Conservation (phyloP, 30 jellyfish, hydroid and myxozoan species). For the Cassiopea andromeda region DNA sequence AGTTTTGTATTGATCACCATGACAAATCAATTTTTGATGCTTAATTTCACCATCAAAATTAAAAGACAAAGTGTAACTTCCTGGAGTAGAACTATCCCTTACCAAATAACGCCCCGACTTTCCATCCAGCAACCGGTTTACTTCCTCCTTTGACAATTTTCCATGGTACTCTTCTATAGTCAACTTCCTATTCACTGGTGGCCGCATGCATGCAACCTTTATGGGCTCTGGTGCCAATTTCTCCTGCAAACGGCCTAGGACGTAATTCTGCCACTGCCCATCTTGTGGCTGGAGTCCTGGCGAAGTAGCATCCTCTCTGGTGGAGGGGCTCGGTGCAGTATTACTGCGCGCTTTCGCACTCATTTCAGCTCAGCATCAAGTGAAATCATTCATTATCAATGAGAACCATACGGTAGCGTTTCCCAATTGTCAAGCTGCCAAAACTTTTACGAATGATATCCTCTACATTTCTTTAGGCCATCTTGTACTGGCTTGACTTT, state of each 20-base stretch:
- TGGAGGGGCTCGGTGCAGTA: constrained; percentile 19
- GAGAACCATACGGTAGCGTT: neutral
- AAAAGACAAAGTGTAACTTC: constrained; percentile 85
- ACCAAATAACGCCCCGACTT: constrained; percentile 89
- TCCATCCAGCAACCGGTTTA: constrained; percentile 70
- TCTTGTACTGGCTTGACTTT: neutral
- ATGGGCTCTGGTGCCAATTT: constrained; percentile 91
- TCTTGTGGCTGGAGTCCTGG: constrained; percentile 20
- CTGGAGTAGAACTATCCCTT: constrained; percentile 84
- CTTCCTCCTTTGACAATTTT: constrained; percentile 79
- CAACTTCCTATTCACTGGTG: constrained; percentile 82
- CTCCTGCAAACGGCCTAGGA: constrained; percentile 79
- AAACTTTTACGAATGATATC: too few species aligned
- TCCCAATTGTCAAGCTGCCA: too few species aligned
- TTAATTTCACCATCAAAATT: constrained; percentile 85
- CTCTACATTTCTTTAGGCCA: neutral
- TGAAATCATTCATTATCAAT: neutral
- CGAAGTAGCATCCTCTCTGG: constrained; percentile 32
- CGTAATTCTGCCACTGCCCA: constrained; percentile 68
- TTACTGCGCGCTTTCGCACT: neutral
- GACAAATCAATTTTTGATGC: constrained; percentile 70
- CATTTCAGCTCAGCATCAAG: neutral
- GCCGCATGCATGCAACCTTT: constrained; percentile 88
- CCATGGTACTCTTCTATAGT: constrained; percentile 91
- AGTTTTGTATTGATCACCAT: constrained; percentile 61